phyloP scores from a whole-genome alignment of 2,888 invertebrate species.

The Sesia apiformis region DNA sequence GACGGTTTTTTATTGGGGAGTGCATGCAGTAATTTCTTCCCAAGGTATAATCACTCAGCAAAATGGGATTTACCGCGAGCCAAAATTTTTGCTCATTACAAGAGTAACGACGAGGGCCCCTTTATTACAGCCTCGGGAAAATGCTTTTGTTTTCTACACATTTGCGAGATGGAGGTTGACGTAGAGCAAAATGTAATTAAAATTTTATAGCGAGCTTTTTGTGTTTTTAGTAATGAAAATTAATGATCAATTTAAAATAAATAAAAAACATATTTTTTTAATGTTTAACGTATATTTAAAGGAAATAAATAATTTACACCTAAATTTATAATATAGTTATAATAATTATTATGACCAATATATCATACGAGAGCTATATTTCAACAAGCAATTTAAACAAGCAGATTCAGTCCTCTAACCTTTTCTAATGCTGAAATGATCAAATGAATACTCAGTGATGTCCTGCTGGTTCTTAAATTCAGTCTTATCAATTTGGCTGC shows the following conservation, averaged over 20 bases:
- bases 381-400: too few relatives aligned
- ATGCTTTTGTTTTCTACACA: slow-evolving; percentile 38
- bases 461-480: slow-evolving; percentile 79
- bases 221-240: not conserved
- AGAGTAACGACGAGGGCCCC: slow-evolving; percentile 30
- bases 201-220: slow-evolving; percentile 15
- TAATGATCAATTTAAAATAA: not conserved
- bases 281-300: not conserved
- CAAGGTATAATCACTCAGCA: not conserved
- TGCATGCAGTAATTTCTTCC: not conserved
- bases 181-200: slow-evolving; percentile 33
- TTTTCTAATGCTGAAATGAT: slow-evolving; percentile 62
- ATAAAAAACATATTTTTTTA: not conserved
- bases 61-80: slow-evolving; percentile 23
- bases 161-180: slow-evolving; percentile 34
- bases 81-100: slow-evolving; percentile 41
- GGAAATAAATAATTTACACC: not conserved
- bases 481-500: slow-evolving; percentile 81
- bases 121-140: slow-evolving; percentile 44
- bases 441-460: slow-evolving; percentile 63
- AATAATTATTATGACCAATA: too few relatives aligned
- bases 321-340: too few relatives aligned
- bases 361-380: too few relatives aligned
- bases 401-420: slow-evolving; percentile 20
- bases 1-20: too few relatives aligned